Evolutionary conservation across 2,797 vertebrate species (phyloP).

Genomic region (Gouania willdenowi): DNA sequence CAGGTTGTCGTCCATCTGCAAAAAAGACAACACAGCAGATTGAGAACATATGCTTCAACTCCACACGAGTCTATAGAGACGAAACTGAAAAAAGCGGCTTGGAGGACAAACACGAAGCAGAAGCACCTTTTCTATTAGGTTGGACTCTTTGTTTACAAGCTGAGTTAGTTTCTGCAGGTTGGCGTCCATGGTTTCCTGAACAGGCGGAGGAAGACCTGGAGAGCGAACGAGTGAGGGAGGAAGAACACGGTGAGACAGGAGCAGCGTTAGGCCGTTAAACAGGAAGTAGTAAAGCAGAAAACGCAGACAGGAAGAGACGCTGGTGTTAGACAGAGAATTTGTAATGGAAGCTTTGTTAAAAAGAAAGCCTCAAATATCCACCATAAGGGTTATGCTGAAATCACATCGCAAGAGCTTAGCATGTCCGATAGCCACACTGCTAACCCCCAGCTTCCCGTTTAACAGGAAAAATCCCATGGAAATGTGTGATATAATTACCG

Average conservation of each 20-base stretch:
- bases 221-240: constrained; percentile 15
- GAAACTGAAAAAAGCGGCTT: constrained; percentile 52
- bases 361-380: no score
- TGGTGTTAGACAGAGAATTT: no score
- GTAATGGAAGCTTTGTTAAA: no score
- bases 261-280: constrained; percentile 1
- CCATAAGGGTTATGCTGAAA: no score
- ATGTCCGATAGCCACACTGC: no score
- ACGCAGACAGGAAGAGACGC: no score
- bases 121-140: constrained; percentile 98
- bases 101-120: no score
- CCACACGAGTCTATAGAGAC: constrained; percentile 24
- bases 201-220: constrained; percentile 79
- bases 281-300: neutral
- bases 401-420: no score
- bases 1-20: constrained; percentile 97
- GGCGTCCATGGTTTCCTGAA: constrained; percentile 89
- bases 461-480: no score
- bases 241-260: constrained; percentile 19
- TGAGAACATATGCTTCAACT: constrained; percentile 2
- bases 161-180: constrained; percentile 99
- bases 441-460: no score
- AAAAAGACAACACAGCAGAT: constrained; percentile 33
- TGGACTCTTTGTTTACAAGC: constrained; percentile 99
- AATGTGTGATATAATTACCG: no score